phyloP scores from a whole-genome alignment of 37 sponge, comb jelly and placozoan species.

The Aphrocallistes beatrix region DNA sequence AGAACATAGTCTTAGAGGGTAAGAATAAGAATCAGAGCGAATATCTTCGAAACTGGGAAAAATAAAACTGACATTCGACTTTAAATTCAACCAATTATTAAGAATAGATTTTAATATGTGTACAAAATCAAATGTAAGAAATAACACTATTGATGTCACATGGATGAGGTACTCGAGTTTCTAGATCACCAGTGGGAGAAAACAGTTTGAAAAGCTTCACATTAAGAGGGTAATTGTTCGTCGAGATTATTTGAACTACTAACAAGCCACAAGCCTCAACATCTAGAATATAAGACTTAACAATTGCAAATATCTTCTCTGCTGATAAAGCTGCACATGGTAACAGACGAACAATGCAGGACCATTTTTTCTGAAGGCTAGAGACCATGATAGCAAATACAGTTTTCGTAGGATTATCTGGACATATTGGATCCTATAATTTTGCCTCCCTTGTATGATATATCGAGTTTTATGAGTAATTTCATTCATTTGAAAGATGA shows the following conservation, averaged over 20 bases:
- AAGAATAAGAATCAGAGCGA: too few species aligned
- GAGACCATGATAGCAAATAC: background rate
- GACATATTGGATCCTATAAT: too few species aligned
- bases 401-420: background rate
- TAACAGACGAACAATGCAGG: background rate
- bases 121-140: background rate
- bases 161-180: background rate
- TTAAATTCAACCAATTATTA: background rate
- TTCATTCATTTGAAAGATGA: too few species aligned
- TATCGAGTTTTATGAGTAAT: too few species aligned
- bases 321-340: background rate
- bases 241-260: background rate
- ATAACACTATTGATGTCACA: background rate
- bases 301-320: background rate
- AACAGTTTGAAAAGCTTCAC: background rate
- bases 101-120: background rate
- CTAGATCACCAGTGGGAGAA: background rate
- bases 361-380: too few species aligned
- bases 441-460: too few species aligned
- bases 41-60: background rate
- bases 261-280: background rate
- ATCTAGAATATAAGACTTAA: background rate
- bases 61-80: background rate
- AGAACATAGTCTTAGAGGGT: too few species aligned
- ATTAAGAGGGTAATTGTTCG: conserved; percentile 16